Evolutionary conservation across 2,888 invertebrate genomes (phyloP), one percentile per base, ranked within the genome.

Genomic region (Metellina segmentata): DNA sequence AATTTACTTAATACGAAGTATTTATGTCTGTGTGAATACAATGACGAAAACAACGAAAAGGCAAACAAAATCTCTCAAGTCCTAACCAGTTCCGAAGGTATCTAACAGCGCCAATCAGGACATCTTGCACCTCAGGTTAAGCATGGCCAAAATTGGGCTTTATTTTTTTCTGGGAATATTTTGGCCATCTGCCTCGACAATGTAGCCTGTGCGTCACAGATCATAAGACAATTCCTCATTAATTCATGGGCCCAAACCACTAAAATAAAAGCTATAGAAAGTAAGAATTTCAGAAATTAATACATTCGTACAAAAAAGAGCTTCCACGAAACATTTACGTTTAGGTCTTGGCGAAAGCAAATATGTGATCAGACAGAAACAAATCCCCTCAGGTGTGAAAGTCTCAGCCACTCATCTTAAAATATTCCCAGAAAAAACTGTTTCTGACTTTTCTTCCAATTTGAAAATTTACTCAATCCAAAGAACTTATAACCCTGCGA

Each of bases 241-340:
- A 88, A 88, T 88, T 88, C 81, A 87, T 88, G 81, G 88, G 16
- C 48, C 49, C 74, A 74, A 61, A 72, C 8, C 53, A 87, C 79
- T 49, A 51, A 70, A 49, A 34, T 71, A 71, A 75, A 75, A 69
- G 69, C 2, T 9, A 16, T 7, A 20, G 74, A 34, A 20, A 6
- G 19, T 19, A 70, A 51, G 74, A 52, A 11, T 49, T 6, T 49
- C 1, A 48, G 16, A 53, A 48, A 72, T n/a, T 19, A 85, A 34
- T 34, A 34, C 4, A 34, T 34, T 2, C 1, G 4, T 51, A 78
- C 6, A 51, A 70, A 70, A 69, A 71, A 78, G 75, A 70, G 20
- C 49, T n/a, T 52, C 48, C 69, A 34, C 34, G 1, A 4, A n/a
- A n/a, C n/a, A 2, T 34, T 34, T 34, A 34, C 4, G 34, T 34